Base-by-base conservation (phyloP, 2,797 vertebrate genomes). In the Sebastes cheni region DNA sequence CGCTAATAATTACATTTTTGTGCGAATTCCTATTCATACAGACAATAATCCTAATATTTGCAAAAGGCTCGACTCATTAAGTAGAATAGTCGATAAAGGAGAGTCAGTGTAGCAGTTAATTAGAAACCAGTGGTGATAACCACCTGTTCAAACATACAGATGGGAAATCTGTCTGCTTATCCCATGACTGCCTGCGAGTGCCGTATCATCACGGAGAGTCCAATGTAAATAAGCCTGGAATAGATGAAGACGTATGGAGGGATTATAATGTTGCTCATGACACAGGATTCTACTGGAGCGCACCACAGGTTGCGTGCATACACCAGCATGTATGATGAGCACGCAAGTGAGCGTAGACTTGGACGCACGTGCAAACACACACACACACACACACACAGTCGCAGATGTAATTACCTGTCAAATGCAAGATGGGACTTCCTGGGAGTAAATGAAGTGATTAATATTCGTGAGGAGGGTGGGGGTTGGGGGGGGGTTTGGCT, bases 371-470 rank as follows among this genome's bases (percentile, higher is more conserved):
- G 8, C 12, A 46, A 62, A 54, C 23, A 46, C 23, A 39, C 13
- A 39, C 36, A 50, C 61, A 54, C 52, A 50, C 61, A 55, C 68
- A 62, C 42, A 52, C 46, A 66, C 46, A 70, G 32, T 32, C 52
- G 18, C 20, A 22, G 60, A 80, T 54, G 36, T 93, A 94, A 94
- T 93, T 90, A 91, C 88, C 92, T 94, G 93, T 93, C 93, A 93
- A 85, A 81, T 67, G 84, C 80, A 67, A 83, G 83, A 89, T 78
- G 72, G 76, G 89, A 87, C 88, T 92, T 91, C 84, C 91, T 92
- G 84, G 52, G 72, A 86, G 89, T 89, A 92, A 92, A 93, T 90
- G 72, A 91, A 86, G 80, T 90, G 90, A 94, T 95, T 94, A 90
- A 93, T 93, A 92, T 93, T 92, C 60, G 74, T 18, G 74, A 22